Conservation (phyloP, 1,140 invertebrate species). For the Octopus sinensis region DNA sequence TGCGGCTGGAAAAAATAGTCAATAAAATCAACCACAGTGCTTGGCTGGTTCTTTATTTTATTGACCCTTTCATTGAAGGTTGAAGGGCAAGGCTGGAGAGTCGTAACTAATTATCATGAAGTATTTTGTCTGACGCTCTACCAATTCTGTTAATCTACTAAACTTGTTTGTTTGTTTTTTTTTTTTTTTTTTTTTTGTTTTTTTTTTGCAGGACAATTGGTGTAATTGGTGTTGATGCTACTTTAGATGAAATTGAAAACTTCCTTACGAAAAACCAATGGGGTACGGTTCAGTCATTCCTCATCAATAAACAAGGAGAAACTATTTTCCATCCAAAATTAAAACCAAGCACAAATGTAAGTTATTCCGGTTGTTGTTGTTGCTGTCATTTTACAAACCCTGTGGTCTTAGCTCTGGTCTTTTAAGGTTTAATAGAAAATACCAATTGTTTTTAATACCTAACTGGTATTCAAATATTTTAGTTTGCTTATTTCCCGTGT, state of each 20-base stretch:
- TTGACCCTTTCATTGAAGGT: too few species aligned
- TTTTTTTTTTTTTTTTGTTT: not conserved
- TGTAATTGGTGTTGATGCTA: constrained; percentile 58
- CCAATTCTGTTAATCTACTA: too few species aligned
- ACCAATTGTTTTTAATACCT: too few species aligned
- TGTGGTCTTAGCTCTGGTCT: too few species aligned
- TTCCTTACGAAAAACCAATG: constrained; percentile 57
- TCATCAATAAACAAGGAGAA: constrained; percentile 58
- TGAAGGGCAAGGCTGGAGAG: too few species aligned
- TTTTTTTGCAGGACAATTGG: constrained; percentile 52
- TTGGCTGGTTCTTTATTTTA: too few species aligned
- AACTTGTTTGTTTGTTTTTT: not conserved
- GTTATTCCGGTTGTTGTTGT: constrained; percentile 13
- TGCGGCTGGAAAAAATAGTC: too few species aligned
- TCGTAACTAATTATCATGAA: too few species aligned
- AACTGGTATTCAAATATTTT: not conserved
- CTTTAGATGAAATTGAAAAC: constrained; percentile 59
- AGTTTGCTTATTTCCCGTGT: not conserved
- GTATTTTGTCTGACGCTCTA: too few species aligned
- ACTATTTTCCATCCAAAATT: constrained; percentile 58
- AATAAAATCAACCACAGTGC: too few species aligned
- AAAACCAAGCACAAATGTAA: constrained; percentile 56
- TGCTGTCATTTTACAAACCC: too few species aligned
- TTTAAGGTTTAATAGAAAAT: too few species aligned
- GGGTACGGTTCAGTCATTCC: constrained; percentile 58